Conservation (phyloP, 2,888 invertebrate species). For the Molanna angustata region DNA sequence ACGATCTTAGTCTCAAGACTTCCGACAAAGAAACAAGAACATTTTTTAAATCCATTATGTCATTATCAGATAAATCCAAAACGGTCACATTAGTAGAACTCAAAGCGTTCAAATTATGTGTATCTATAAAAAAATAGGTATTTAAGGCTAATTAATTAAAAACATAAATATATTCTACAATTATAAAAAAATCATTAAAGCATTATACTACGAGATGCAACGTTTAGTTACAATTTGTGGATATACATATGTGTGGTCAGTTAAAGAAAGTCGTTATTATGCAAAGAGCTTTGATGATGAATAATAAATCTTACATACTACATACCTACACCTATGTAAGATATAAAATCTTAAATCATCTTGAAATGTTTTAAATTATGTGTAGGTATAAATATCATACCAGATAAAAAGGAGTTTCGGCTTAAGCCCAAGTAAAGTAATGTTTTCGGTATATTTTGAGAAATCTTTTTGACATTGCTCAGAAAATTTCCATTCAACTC, state of each 20-base stretch:
- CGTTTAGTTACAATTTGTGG: slow-evolving; percentile 9
- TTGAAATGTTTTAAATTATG: no score
- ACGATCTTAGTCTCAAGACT: slow-evolving; percentile 44
- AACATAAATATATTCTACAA: no score
- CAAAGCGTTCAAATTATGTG: slow-evolving; percentile 37
- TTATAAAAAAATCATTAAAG: no score
- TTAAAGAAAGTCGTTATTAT: no score
- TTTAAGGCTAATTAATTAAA: background rate
- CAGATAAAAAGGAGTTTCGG: slow-evolving; percentile 45
- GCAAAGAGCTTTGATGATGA: no score
- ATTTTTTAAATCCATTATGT: slow-evolving; percentile 52
- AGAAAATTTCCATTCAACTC: slow-evolving; percentile 54
- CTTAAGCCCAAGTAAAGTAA: slow-evolving; percentile 54
- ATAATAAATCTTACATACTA: no score
- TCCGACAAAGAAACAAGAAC: slow-evolving; percentile 43
- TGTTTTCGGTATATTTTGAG: slow-evolving; percentile 40
- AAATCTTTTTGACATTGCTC: slow-evolving; percentile 40
- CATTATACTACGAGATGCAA: no score
- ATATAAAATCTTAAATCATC: no score
- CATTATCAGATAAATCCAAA: slow-evolving; percentile 57
- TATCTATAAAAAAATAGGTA: background rate
- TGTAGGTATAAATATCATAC: slow-evolving; percentile 36
- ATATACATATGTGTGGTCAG: background rate
- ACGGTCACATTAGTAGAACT: slow-evolving; percentile 39
- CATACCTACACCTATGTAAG: no score